phyloP scores from a whole-genome alignment of 2,797 vertebrate species.

The Synanceia verrucosa region DNA sequence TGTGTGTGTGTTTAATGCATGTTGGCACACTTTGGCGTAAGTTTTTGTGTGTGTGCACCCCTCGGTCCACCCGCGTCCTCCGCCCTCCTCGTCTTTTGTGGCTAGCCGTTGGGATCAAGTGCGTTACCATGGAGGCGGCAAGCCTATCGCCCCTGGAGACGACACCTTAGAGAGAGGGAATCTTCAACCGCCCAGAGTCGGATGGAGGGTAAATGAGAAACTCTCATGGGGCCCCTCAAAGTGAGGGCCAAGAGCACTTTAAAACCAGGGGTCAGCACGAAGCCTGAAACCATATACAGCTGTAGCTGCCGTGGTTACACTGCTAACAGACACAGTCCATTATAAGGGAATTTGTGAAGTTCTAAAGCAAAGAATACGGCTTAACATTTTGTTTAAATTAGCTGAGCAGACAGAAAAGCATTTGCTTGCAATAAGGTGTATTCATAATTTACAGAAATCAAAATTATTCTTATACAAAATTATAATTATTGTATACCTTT shows the following conservation, averaged over 20 bases:
- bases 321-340: not conserved
- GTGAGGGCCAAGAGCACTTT: constrained; percentile 45
- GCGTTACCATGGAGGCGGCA: constrained; percentile 62
- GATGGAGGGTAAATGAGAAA: constrained; percentile 48
- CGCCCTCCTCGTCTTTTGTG: constrained; percentile 65
- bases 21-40: not conserved
- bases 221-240: constrained; percentile 55
- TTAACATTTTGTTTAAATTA: not conserved
- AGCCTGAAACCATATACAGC: constrained; percentile 39
- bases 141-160: constrained; percentile 63
- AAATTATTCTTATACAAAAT: not conserved
- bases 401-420: not conserved
- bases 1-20: not conserved
- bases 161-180: constrained; percentile 50
- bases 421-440: not conserved
- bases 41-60: not conserved
- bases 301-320: not conserved
- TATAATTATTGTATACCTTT: too few species aligned
- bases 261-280: constrained; percentile 42
- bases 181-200: constrained; percentile 41
- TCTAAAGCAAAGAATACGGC: not conserved
- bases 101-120: constrained; percentile 65
- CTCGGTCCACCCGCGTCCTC: constrained; percentile 12
- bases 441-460: not conserved
- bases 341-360: not conserved